A percentile compares a stretch with the other conserved stretches of the same genome.
Evolutionary conservation across 2,113 vertebrate species (phyloP).

Genomic region (Cynoglossus semilaevis): DNA sequence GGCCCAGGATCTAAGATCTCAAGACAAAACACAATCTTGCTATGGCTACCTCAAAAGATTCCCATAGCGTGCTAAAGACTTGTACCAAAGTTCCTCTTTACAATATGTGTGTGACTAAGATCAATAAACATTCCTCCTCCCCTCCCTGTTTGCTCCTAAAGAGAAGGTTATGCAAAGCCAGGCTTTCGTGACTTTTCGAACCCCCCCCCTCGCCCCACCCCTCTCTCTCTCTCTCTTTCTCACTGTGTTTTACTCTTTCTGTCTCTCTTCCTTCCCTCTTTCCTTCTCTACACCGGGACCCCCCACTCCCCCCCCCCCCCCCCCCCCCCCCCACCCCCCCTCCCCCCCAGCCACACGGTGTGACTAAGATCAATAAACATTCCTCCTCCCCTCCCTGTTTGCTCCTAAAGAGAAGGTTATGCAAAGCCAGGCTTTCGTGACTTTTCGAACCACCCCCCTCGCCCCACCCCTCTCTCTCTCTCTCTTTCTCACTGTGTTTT

Average conservation of each 20-base stretch:
- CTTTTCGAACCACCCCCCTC: constrained; percentile 53
- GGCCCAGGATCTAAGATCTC: constrained; percentile 16
- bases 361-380: constrained; percentile 87
- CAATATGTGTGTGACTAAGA: constrained; percentile 82
- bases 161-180: constrained; percentile 73
- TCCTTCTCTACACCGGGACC: constrained; percentile 75
- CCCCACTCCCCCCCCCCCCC: constrained; percentile 32
- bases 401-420: constrained; percentile 66
- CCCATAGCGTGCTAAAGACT: constrained; percentile 79
- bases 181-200: constrained; percentile 63
- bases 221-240: constrained; percentile 45
- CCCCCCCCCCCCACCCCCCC: constrained; percentile 1
- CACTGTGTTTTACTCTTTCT: constrained; percentile 14
- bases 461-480: constrained; percentile 45
- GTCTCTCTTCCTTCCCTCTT: constrained; percentile 31
- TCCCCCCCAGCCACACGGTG: too few species aligned
- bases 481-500: constrained; percentile 38
- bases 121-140: constrained; percentile 81
- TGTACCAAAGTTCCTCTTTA: constrained; percentile 77
- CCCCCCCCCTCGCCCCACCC: constrained; percentile 42
- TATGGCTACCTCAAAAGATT: constrained; percentile 46
- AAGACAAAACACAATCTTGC: constrained; percentile 27
- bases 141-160: constrained; percentile 59
- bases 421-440: constrained; percentile 72
- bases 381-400: constrained; percentile 61